Base-by-base conservation (phyloP, 2,888 invertebrate species). In the Zele albiditarsus region DNA sequence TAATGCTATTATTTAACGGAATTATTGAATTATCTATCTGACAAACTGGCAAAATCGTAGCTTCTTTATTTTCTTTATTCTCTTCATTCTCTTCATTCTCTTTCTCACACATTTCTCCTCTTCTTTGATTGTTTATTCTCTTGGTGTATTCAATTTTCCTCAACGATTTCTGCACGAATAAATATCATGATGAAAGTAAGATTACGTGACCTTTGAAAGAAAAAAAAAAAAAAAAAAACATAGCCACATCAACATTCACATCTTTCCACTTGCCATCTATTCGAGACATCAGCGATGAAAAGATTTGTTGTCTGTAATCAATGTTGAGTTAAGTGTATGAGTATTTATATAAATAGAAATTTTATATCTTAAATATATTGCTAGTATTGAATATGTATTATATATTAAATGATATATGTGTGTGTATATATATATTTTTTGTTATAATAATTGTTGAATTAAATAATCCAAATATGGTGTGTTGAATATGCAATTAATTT, bases 161-260 rank as follows among this genome's bases (percentile, higher is more conserved):
- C 65, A 73, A 73, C 66, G 78, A 78, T 84, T 85, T 83, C 82
- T 81, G 82, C 83, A 81, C 82, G 82, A 83, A 70, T 79, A 79
- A 58, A 76, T 78, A 76, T 73, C 76, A 72, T 78, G 80, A 82
- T 82, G 82, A 80, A 80, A 77, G 73, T 71, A 78, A 65, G 73
- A 76, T 60, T 74, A 83, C 83, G 80, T 79, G 82, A 84, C 82
- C 82, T 80, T 80, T 69, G 12, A 38, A 38, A 12, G 10, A 38
- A 31, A 6, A 8, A 31, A 31, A 31, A 31, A 31, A 31, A 2
- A 38, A 38, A 8, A 12, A 38, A 38, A 38, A 12, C 8, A 38
- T 12, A 38, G 12, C 38, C 12, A 38, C 31, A 38, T 1, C 12
- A 38, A 8, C 38, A 38, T 38, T 8, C 38, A 38, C 38, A 38